A percentile compares a stretch with the other conserved stretches of the same genome.
These are phyloP conservation scores for Sycophila sp. DNA, from an alignment of 1,140 invertebrate genomes.

Conservation along the genomic window DNA sequence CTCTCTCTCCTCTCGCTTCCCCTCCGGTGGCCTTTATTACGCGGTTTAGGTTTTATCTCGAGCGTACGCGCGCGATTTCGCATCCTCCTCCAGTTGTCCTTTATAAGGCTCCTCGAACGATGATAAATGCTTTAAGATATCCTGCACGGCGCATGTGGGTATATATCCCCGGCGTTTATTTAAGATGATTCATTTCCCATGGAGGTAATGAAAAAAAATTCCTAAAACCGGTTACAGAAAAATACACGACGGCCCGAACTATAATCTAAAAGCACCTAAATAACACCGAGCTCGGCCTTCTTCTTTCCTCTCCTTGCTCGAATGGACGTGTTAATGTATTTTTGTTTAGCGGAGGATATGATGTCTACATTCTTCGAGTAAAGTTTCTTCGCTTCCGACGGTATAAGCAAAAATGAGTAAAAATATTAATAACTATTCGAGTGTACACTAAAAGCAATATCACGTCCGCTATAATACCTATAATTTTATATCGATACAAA, in stretches of 20 bases:
- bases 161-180: not conserved
- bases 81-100: not conserved
- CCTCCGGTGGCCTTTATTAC: not conserved
- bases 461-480: too few species aligned
- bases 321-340: conserved; percentile 18
- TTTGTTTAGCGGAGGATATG: not conserved
- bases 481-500: too few species aligned
- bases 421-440: not conserved
- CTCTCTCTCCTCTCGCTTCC: not conserved
- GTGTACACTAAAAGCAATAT: too few species aligned
- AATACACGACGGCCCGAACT: not conserved
- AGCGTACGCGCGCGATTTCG: not conserved
- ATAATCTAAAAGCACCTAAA: not conserved
- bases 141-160: not conserved
- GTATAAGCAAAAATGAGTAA: too few species aligned
- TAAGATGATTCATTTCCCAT: conserved; percentile 6
- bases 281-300: not conserved
- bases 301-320: too few species aligned
- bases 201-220: not conserved
- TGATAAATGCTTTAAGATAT: not conserved
- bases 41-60: not conserved
- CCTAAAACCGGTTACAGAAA: conserved; percentile 17
- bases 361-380: not conserved
- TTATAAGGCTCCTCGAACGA: not conserved
- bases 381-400: too few species aligned